These are phyloP conservation scores for Capitulum mitella DNA, from an alignment of 2,888 invertebrate species.

Conservation along the genomic window DNA sequence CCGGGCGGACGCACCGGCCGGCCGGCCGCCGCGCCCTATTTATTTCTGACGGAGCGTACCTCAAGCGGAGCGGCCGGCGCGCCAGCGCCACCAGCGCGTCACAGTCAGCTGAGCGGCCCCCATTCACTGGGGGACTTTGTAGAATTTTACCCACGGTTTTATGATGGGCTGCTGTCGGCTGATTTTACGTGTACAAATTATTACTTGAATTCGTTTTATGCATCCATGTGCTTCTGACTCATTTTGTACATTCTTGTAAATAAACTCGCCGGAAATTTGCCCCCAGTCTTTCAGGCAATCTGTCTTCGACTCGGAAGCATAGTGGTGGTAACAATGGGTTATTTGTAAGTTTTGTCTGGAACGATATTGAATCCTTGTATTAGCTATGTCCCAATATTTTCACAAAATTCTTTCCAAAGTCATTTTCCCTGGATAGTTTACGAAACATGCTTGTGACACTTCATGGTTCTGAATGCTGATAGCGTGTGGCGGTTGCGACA, in stretches of 20 bases:
- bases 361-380: too few species aligned
- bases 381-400: too few species aligned
- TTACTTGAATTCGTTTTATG: constrained; percentile 18
- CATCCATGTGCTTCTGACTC: constrained; percentile 25
- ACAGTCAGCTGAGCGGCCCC: neutral
- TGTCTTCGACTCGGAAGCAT: too few species aligned
- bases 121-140: neutral
- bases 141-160: constrained; percentile 18
- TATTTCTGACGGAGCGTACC: constrained; percentile 4
- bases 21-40: neutral
- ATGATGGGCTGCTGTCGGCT: neutral
- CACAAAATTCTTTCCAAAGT: too few species aligned
- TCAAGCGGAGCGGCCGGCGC: neutral
- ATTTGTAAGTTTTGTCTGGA: too few species aligned
- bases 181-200: constrained; percentile 24
- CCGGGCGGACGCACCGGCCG: neutral
- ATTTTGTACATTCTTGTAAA: constrained; percentile 25
- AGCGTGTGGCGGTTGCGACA: too few species aligned
- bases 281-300: too few species aligned
- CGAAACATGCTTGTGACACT: too few species aligned
- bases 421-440: too few species aligned
- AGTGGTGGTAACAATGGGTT: too few species aligned
- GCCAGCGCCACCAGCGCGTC: neutral
- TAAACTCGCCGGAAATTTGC: constrained; percentile 18
- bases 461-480: too few species aligned